phyloP scores from a whole-genome alignment of 2,113 vertebrate species.

The Nothoprocta perdicaria region DNA sequence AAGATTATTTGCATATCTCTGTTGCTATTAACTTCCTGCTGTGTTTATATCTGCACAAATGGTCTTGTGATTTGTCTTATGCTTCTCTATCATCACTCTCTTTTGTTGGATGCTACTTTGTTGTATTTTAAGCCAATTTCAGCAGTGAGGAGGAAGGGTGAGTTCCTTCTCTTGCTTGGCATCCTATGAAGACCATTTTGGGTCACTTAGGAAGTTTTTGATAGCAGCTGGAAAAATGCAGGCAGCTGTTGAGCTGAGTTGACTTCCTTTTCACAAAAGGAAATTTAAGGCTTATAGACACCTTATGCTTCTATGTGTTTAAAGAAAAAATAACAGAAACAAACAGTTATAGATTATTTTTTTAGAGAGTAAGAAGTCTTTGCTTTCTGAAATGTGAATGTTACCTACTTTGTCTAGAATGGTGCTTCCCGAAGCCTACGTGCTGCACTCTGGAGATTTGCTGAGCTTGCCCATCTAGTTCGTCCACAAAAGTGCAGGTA shows the following conservation, averaged over 20 bases:
- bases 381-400: not conserved
- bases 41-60: conserved; percentile 9
- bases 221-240: not conserved
- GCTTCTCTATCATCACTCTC: not conserved
- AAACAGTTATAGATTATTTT: not conserved
- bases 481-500: conserved; percentile 98
- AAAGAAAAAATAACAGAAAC: too few species aligned
- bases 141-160: not conserved
- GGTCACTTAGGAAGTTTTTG: not conserved
- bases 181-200: not conserved
- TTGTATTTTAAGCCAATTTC: conserved; percentile 33
- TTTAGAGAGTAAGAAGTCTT: not conserved
- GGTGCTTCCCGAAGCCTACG: conserved; percentile 93
- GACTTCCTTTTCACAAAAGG: not conserved
- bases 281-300: not conserved
- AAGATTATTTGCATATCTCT: not conserved
- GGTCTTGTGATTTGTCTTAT: conserved; percentile 17
- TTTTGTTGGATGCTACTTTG: conserved; percentile 10
- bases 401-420: conserved; percentile 79
- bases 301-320: not conserved
- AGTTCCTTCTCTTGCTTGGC: not conserved
- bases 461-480: conserved; percentile 94
- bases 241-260: not conserved
- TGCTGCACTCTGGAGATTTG: conserved; percentile 97
- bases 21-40: conserved; percentile 4